These are phyloP conservation scores for Cryptoblepharus egeriae DNA, from an alignment of 2,797 vertebrate genomes.

Conservation along the genomic window DNA sequence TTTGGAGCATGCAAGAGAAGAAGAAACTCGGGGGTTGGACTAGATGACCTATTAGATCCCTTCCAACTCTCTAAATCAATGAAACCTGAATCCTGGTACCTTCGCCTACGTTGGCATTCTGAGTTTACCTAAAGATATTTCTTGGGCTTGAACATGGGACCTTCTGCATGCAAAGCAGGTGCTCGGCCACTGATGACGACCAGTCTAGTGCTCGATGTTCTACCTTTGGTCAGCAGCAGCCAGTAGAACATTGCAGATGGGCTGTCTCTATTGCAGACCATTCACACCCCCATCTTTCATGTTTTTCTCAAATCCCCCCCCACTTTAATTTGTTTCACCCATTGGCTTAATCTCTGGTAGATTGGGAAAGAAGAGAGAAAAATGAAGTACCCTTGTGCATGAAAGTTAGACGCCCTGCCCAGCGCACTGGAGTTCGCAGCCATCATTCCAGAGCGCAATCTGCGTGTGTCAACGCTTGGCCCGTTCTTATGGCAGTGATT, in stretches of 20 bases:
- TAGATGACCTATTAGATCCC: too few species aligned
- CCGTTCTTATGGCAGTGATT: slow-evolving; percentile 31
- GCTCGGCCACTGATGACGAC: too few species aligned
- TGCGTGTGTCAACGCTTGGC: slow-evolving; percentile 35
- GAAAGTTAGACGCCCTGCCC: slow-evolving; percentile 17
- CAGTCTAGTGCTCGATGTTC: not conserved
- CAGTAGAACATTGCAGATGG: not conserved
- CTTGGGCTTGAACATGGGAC: too few species aligned
- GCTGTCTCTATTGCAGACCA: not conserved
- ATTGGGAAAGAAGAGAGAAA: slow-evolving; percentile 14
- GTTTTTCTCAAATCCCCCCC: too few species aligned
- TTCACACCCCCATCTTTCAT: not conserved
- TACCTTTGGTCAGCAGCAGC: not conserved
- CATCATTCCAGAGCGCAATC: not conserved
- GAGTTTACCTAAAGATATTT: too few species aligned
- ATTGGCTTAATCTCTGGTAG: not conserved
- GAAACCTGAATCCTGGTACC: too few species aligned
- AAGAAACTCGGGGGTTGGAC: too few species aligned
- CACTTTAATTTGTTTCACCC: not conserved
- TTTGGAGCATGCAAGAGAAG: too few species aligned
- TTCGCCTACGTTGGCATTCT: too few species aligned
- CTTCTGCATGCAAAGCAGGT: too few species aligned
- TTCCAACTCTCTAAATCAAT: too few species aligned
- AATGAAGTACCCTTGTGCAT: not conserved
- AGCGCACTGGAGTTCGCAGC: slow-evolving; percentile 41